phyloP scores from a whole-genome alignment of 2,113 vertebrate genomes.

The Pseudopodoces humilis region DNA sequence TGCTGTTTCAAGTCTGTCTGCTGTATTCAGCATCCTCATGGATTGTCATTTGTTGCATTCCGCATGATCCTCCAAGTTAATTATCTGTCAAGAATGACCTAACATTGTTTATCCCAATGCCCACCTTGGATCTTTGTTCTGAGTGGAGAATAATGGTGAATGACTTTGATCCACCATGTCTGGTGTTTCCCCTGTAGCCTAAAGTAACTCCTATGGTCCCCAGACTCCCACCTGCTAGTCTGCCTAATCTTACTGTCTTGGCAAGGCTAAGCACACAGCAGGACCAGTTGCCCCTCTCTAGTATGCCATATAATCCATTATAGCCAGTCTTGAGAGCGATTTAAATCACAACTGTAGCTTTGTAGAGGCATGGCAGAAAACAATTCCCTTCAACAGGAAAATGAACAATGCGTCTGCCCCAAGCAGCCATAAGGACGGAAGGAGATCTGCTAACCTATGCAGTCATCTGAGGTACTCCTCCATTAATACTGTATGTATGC shows the following conservation, averaged over 20 bases:
- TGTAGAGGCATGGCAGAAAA: background rate
- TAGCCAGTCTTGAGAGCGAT: background rate
- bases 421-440: background rate
- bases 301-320: background rate
- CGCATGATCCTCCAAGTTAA: background rate
- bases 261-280: background rate
- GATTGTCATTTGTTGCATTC: background rate
- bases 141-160: background rate
- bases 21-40: background rate
- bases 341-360: background rate
- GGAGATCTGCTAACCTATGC: background rate
- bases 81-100: background rate
- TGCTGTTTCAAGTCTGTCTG: background rate
- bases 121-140: background rate
- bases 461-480: background rate
- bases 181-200: background rate
- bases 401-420: background rate
- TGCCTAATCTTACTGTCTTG: background rate
- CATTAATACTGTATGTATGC: background rate
- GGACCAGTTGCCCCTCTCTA: background rate
- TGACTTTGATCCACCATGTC: background rate
- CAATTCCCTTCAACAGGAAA: background rate
- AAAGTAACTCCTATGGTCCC: background rate
- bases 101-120: background rate
- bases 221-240: constrained; percentile 32